These are phyloP conservation scores for Leuctra nigra DNA, from an alignment of 2,888 invertebrate species.

Conservation along the genomic window DNA sequence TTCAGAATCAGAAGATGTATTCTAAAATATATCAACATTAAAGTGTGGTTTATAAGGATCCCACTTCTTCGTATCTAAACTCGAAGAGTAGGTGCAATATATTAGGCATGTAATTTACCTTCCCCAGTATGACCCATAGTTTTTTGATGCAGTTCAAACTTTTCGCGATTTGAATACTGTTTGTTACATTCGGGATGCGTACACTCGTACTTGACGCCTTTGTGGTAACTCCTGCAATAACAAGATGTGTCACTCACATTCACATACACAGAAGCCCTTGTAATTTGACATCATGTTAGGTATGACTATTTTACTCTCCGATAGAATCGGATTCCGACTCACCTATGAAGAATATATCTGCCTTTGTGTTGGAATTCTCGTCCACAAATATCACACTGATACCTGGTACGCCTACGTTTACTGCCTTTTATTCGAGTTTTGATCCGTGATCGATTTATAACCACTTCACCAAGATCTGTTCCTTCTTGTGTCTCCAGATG, in stretches of 20 bases:
- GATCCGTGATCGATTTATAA: slow-evolving; percentile 49
- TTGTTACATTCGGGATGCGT: slow-evolving; percentile 44
- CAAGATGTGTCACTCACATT: slow-evolving; percentile 7
- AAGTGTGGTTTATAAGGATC: no score
- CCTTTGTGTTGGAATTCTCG: slow-evolving; percentile 46
- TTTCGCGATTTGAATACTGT: slow-evolving; percentile 45
- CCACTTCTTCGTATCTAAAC: no score
- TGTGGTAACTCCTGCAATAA: slow-evolving; percentile 45
- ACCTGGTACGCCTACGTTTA: slow-evolving; percentile 39
- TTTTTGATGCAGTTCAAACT: slow-evolving; percentile 51
- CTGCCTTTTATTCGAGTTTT: slow-evolving; percentile 46
- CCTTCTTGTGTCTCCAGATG: slow-evolving; percentile 56
- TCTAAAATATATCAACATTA: no score
- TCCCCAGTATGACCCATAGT: slow-evolving; percentile 48
- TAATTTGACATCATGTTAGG: no score
- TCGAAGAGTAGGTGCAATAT: no score
- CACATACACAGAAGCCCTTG: no score
- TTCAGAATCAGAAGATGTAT: no score
- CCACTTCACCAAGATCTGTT: slow-evolving; percentile 52
- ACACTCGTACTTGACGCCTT: slow-evolving; percentile 55
- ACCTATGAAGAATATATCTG: slow-evolving; percentile 43
- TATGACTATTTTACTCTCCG: background rate
- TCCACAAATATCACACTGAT: slow-evolving; percentile 47
- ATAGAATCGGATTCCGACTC: no score
- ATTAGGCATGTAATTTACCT: no score